Evolutionary conservation across 2,888 invertebrate species (phyloP).

Genomic region (Epistrophella euchroma): DNA sequence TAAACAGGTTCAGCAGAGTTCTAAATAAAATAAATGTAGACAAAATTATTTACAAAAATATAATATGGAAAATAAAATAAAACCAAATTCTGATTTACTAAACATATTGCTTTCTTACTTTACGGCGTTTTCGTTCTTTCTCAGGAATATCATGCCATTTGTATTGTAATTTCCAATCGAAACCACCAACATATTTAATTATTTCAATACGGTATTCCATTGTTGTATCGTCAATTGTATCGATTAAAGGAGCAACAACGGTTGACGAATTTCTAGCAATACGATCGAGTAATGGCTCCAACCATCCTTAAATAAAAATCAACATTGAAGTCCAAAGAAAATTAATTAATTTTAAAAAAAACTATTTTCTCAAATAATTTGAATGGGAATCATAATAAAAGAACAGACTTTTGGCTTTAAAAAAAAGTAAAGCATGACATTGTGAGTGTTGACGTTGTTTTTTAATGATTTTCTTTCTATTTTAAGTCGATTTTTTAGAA

Average conservation of each 20-base stretch:
- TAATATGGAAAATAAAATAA: no score
- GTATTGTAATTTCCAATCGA: conserved; percentile 98
- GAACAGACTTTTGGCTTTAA: no score
- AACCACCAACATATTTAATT: conserved; percentile 96
- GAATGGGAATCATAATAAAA: conserved; percentile 12
- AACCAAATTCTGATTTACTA: not conserved
- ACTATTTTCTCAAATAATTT: no score
- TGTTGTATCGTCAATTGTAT: conserved; percentile 97
- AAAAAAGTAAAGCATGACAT: no score
- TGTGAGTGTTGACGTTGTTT: no score
- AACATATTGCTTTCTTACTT: conserved; percentile 85
- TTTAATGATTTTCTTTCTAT: no score
- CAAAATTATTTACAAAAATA: not conserved
- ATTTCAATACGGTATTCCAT: conserved; percentile 97
- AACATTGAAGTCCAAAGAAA: no score
- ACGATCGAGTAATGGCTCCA: conserved; percentile 95
- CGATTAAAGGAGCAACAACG: conserved; percentile 98
- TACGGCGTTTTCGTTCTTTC: conserved; percentile 93
- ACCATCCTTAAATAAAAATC: conserved; percentile 89
- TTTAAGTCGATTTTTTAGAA: no score
- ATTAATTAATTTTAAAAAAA: no score
- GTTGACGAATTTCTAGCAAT: conserved; percentile 93
- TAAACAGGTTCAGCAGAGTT: conserved; percentile 94
- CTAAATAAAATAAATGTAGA: conserved; percentile 77
- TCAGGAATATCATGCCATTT: conserved; percentile 99